Percentiles rank a stretch among this genome's conserved stretches.
These are phyloP conservation scores for Ladona fulva DNA, from an alignment of 1,140 invertebrate species.

Conservation along the genomic window DNA sequence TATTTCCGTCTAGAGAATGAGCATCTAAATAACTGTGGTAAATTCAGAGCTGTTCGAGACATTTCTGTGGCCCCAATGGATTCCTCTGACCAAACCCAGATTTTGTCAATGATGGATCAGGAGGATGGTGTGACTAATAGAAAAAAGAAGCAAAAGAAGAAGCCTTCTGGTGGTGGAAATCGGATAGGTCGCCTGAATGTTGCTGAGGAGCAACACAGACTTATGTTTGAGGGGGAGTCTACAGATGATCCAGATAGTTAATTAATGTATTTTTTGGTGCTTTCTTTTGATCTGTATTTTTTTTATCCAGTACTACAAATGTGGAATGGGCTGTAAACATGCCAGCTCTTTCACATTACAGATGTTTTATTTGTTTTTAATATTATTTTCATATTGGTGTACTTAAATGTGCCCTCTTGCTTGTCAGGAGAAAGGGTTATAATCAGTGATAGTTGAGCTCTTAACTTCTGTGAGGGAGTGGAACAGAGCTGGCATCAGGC, in stretches of 20 bases:
- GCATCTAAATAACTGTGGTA: constrained; percentile 99
- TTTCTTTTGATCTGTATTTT: background rate
- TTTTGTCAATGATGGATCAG: constrained; percentile 94
- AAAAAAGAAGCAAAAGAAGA: constrained; percentile 43
- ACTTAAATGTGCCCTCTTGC: background rate
- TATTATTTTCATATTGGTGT: background rate
- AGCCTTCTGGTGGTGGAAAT: background rate
- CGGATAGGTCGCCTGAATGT: background rate
- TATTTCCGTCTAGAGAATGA: constrained; percentile 99
- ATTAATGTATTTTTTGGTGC: background rate
- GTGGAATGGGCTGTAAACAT: no score
- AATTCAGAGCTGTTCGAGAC: constrained; percentile 96
- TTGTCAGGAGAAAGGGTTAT: background rate
- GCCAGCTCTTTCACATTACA: no score
- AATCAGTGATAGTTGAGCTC: background rate
- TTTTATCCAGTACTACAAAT: no score
- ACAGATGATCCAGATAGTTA: background rate
- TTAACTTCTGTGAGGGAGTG: background rate
- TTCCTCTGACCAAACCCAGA: constrained; percentile 81
- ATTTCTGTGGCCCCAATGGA: constrained; percentile 96
- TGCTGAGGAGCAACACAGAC: background rate
- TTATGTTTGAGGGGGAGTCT: background rate
- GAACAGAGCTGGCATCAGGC: background rate
- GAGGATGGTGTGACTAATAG: constrained; percentile 77
- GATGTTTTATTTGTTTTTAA: background rate